Base-by-base conservation (phyloP, 2,888 invertebrate species). In the Tetragonisca angustula region DNA sequence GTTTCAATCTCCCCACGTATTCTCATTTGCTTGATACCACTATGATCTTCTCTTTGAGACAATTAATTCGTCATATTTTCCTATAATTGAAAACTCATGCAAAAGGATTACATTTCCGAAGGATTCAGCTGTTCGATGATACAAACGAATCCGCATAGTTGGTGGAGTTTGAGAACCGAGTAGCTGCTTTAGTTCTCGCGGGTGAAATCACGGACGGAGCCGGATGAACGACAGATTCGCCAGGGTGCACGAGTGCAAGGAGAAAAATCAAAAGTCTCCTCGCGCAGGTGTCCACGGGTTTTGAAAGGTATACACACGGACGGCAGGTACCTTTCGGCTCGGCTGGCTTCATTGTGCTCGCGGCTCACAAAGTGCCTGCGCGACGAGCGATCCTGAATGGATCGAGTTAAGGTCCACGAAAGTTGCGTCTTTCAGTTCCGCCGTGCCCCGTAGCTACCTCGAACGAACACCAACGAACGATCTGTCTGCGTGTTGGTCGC, bases 221-320 rank as follows among this genome's bases (percentile, higher is more conserved):
- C 71, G 73, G 82, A 83, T 83, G 83, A 89, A 90, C 82, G 85
- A 87, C 83, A 89, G 90, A 89, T 90, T 90, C 83, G 89, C 85
- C 89, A 83, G 87, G 88, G 87, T 83, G 84, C 70, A 83, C 27
- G 87, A 88, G 91, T 90, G 91, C 90, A 91, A 76, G 91, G 89
- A 90, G 89, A 91, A 91, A 91, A 93, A 93, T 93, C 93, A 93
- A 93, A 93, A 92, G 92, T 92, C 92, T 92, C 69, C 85, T 84
- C 77, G 88, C 90, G 93, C 93, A 93, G 93, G 93, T 93, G 93
- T 92, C 88, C 91, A 86, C 82, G 88, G 88, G 86, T 84, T 83
- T 1, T 86, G 73, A 86, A 87, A 89, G 88, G 91, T 90, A 88
- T 89, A 89, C 87, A 88, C 78, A 88, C 82, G 85, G 83, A 85